Evolutionary conservation across 1,140 invertebrate genomes (phyloP), one percentile per base, ranked within the genome.

Genomic region (Eumeta japonica): DNA sequence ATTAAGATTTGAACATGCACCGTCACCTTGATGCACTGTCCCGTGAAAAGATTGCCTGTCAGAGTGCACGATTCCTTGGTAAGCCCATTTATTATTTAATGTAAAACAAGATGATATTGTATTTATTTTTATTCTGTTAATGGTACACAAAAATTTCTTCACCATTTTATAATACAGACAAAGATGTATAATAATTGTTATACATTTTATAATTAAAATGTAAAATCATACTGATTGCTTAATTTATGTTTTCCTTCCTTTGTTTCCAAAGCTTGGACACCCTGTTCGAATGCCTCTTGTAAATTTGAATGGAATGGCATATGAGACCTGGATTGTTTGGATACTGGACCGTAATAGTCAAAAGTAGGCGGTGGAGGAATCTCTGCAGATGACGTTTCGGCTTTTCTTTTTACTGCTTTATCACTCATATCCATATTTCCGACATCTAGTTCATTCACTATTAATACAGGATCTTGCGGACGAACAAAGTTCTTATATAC

Each of bases 281-380:
- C 87, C 37, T 82, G 84, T 37, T 77, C 79, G 52, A 86, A 86
- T 2, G 82, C 81, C 28, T 83, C 81, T 46, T 76, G 79, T 12
- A 85, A 59, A 40, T 81, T 73, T 2, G 61, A 63, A 15, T 56
- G 19, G 34, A 65, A 68, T 28, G 65, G 58, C 57, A 54, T 57
- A 39, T 63, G 31, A 14, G 41, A 31, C 48, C 53, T 65, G 16
- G 31, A 42, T 14, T 65, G 55, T 60, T 79, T 66, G 9, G 66
- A 43, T 29, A 52, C 55, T n/a, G 79, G 79, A 1, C 79, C 79
- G 58, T 79, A 83, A 58, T 83, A 83, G 13, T 85, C 80, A 45
- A 81, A 81, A 2, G 79, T 82, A 2, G 77, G 58, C 12, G 85
- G 84, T 3, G 85, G 84, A 14, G 81, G 76, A 43, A 87, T 80